Evolutionary conservation across 1,140 invertebrate species (phyloP).

Genomic region (Periplaneta americana): DNA sequence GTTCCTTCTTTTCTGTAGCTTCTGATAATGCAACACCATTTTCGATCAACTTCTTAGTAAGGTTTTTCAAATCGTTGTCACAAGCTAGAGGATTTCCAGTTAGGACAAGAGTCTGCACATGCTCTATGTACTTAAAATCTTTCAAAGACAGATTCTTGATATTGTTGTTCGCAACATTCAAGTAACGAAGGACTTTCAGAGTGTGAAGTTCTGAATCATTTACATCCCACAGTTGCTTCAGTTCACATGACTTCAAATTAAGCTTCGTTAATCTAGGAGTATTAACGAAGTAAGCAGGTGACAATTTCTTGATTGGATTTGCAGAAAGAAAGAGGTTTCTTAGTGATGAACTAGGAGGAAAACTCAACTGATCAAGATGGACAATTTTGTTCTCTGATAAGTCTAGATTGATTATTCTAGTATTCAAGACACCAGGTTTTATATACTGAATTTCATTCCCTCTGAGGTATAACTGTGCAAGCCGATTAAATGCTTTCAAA

Average conservation of each 20-base stretch:
- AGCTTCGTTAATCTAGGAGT: constrained; percentile 29
- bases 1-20: not conserved
- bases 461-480: not conserved
- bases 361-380: constrained; percentile 3
- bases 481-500: not conserved
- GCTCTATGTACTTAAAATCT: not conserved
- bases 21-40: not conserved
- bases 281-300: not conserved
- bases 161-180: not conserved
- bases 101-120: not conserved
- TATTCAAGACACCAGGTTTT: not conserved
- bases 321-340: not conserved
- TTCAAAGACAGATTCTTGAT: not conserved
- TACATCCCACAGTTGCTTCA: constrained; percentile 38
- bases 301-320: not conserved
- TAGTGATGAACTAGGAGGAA: not conserved
- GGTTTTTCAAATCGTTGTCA: not conserved
- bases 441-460: not conserved
- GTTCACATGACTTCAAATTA: constrained; percentile 35
- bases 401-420: constrained; percentile 5
- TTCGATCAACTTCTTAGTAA: not conserved
- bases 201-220: constrained; percentile 28
- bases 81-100: not conserved
- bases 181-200: not conserved
- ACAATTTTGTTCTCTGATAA: constrained; percentile 5